Evolutionary conservation across 2,113 vertebrate genomes (phyloP).

Genomic region (Oriolus oriolus): DNA sequence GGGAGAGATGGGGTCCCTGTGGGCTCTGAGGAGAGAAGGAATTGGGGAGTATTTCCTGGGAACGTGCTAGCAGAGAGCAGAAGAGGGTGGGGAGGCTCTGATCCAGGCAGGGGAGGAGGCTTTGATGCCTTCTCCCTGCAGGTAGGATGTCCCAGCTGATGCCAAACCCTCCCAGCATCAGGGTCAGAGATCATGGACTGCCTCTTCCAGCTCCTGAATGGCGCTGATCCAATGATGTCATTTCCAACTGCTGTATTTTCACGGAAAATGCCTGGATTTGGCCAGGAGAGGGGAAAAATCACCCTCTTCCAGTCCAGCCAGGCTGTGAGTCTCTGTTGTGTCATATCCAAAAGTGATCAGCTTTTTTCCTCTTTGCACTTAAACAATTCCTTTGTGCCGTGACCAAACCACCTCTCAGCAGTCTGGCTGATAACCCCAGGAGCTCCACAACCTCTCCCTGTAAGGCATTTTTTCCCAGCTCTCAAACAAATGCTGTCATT

Average conservation of each 20-base stretch:
- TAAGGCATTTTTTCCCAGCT: neutral
- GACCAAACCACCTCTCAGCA: neutral
- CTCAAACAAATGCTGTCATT: neutral
- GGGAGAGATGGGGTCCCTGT: accelerated
- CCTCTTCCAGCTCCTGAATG: neutral
- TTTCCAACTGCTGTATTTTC: neutral
- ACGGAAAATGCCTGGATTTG: neutral
- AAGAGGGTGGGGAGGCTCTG: neutral
- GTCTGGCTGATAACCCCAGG: neutral
- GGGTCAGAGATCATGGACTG: accelerated
- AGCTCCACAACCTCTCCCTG: neutral
- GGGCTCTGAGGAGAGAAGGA: neutral
- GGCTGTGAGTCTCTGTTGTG: neutral
- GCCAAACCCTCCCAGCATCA: neutral
- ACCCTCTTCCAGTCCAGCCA: neutral
- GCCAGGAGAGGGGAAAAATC: neutral
- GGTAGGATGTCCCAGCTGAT: neutral
- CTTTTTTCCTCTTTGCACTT: neutral
- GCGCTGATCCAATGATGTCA: accelerated
- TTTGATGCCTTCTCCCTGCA: neutral
- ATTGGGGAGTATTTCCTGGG: neutral
- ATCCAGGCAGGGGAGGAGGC: neutral
- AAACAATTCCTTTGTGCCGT: neutral
- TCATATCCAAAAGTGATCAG: accelerated
- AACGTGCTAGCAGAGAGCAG: neutral